A percentile compares a stretch with the other conserved stretches of the same genome.
phyloP scores from a whole-genome alignment of 2,888 invertebrate species.

The Merodon equestris region DNA sequence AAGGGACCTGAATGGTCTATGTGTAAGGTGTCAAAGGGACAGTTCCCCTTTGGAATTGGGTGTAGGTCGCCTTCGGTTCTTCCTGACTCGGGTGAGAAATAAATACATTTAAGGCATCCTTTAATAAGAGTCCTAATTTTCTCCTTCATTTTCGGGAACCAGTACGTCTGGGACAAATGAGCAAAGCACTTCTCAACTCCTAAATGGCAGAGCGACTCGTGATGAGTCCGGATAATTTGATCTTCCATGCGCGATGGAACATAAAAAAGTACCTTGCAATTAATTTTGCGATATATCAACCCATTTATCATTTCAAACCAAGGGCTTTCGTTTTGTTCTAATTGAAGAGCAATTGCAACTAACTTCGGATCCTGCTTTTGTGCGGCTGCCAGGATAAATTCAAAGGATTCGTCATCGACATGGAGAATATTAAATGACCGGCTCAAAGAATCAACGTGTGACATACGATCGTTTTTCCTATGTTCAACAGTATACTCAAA shows the following conservation, averaged over 20 bases:
- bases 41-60: constrained; percentile 69
- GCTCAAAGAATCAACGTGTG: constrained; percentile 73
- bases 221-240: constrained; percentile 63
- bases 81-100: constrained; percentile 41
- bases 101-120: constrained; percentile 28
- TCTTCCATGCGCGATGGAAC: constrained; percentile 65
- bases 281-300: constrained; percentile 30
- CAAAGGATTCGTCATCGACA: constrained; percentile 38
- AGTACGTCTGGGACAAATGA: constrained; percentile 68
- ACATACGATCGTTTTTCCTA: constrained; percentile 69
- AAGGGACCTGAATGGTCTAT: constrained; percentile 29
- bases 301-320: constrained; percentile 33
- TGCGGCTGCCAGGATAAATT: constrained; percentile 41
- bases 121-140: constrained; percentile 44
- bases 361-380: constrained; percentile 66
- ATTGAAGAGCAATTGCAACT: constrained; percentile 44
- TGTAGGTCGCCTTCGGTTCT: constrained; percentile 70
- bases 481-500: constrained; percentile 68
- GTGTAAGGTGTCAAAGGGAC: constrained; percentile 36
- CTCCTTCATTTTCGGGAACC: constrained; percentile 72
- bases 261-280: constrained; percentile 30
- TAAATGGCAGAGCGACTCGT: constrained; percentile 71
- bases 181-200: constrained; percentile 71
- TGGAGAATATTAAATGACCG: constrained; percentile 47
- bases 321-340: constrained; percentile 32